A percentile compares a stretch with the other conserved stretches of the same genome.
Conservation (phyloP, 2,113 vertebrate genomes). For the Oxyruncus cristatus region DNA sequence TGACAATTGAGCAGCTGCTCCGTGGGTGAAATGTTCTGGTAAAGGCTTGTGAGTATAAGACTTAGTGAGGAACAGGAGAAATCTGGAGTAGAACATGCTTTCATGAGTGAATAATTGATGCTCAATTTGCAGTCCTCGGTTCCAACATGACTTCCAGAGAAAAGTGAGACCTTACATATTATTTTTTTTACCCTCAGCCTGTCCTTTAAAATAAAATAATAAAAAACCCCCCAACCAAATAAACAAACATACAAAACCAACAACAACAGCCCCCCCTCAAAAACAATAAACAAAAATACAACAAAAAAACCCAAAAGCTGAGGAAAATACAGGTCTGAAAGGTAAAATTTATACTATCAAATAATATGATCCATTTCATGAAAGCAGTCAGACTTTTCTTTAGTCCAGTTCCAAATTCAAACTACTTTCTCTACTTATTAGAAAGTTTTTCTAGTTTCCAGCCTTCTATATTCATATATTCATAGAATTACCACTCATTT, state of each 20-base stretch:
- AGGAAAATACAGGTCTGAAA: background rate
- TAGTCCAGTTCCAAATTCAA: background rate
- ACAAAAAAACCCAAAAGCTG: background rate
- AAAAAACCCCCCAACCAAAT: fast-evolving
- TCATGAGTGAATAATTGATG: background rate
- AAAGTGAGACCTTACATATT: background rate
- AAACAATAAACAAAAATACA: background rate
- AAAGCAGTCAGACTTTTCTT: background rate
- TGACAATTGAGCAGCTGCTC: background rate
- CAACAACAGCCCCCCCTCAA: too few species aligned
- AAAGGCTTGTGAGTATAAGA: background rate
- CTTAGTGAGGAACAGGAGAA: background rate
- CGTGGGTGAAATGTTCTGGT: background rate
- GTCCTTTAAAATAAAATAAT: background rate
- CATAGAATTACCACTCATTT: background rate
- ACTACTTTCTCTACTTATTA: background rate
- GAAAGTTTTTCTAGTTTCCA: background rate
- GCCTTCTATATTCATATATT: background rate
- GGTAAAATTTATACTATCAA: background rate
- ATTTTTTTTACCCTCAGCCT: background rate
- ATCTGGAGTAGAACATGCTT: background rate
- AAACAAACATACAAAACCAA: background rate
- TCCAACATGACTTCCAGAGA: background rate
- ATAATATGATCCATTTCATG: background rate
- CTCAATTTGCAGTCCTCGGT: background rate